Conservation (phyloP, 1,140 invertebrate genomes). For the Helicoverpa zea region DNA sequence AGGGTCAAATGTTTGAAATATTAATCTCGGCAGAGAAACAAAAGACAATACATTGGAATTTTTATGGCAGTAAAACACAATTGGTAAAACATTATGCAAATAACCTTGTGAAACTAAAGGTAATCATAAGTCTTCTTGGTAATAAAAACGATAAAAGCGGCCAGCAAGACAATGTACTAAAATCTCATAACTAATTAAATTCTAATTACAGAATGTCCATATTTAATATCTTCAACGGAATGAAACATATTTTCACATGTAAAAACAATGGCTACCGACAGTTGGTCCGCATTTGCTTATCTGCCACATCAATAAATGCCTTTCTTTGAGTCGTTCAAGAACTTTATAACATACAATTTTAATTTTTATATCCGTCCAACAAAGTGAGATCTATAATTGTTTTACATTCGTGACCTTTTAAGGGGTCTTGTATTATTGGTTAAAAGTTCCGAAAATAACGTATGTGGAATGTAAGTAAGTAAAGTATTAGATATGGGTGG, state of each 20-base stretch:
- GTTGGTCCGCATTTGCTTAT: slow-evolving; percentile 75
- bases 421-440: slow-evolving; percentile 47
- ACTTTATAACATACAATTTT: slow-evolving; percentile 70
- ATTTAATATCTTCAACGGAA: slow-evolving; percentile 67
- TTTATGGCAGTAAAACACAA: not conserved
- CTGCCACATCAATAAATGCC: slow-evolving; percentile 76
- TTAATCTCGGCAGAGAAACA: too few relatives aligned
- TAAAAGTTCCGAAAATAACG: slow-evolving; percentile 50
- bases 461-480: slow-evolving; percentile 60
- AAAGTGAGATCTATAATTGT: slow-evolving; percentile 43
- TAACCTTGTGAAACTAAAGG: not conserved
- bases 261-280: slow-evolving; percentile 80
- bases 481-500: slow-evolving; percentile 69
- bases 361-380: slow-evolving; percentile 65
- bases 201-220: slow-evolving; percentile 70
- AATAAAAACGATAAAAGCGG: not conserved
- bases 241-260: slow-evolving; percentile 76
- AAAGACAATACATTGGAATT: too few relatives aligned
- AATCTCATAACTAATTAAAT: slow-evolving; percentile 68
- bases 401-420: not conserved
- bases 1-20: not conserved
- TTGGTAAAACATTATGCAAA: not conserved
- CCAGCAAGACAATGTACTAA: slow-evolving; percentile 25
- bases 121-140: not conserved
- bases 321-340: slow-evolving; percentile 71